Base-by-base conservation (phyloP, 2,113 vertebrate genomes). In the Plecotus auritus region DNA sequence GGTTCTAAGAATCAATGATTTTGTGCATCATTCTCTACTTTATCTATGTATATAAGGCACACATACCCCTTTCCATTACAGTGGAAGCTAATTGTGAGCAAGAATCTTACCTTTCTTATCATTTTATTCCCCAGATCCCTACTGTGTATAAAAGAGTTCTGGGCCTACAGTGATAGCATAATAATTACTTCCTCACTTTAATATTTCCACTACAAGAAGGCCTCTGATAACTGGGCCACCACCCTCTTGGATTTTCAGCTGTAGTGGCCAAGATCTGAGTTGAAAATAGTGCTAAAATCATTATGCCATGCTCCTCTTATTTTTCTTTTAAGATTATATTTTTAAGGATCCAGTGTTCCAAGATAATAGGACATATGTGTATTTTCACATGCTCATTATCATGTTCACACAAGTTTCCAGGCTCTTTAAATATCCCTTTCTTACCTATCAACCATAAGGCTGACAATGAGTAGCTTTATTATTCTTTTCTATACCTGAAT, bases 131-230 rank as follows among this genome's bases (percentile, higher is more conserved):
- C 13, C 78, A 85, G 23, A 92, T 72, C n/a, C 13, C 35, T 91
- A 78, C 73, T 74, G 42, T 95, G 23, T 85, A 88, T 84, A 77
- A 49, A 45, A 93, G 4, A 85, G 54, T 82, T 93, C 26, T 83
- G 17, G 32, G 9, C 30, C 88, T 88, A 85, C 67, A 88, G 45
- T 69, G 61, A 69, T 14, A 96, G 22, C 18, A 86, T 3, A 56
- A 76, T 94, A 95, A 93, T 88, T 92, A 59, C 42, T 94, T 93
- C 35, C 28, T 93, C 49, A 61, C n/a, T 90, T 92, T 90, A 88
- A 92, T 85, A 92, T 90, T 80, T 16, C 18, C 56, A 66, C 45
- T 90, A 96, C 47, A 77, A 59, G 92, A 85, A 95, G 49, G 77
- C 18, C 78, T 91, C 9, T 88, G 54, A 13, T 94, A 94, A 93